These are phyloP conservation scores for Intellagama lesueurii DNA, from an alignment of 2,797 vertebrate species.

Conservation along the genomic window DNA sequence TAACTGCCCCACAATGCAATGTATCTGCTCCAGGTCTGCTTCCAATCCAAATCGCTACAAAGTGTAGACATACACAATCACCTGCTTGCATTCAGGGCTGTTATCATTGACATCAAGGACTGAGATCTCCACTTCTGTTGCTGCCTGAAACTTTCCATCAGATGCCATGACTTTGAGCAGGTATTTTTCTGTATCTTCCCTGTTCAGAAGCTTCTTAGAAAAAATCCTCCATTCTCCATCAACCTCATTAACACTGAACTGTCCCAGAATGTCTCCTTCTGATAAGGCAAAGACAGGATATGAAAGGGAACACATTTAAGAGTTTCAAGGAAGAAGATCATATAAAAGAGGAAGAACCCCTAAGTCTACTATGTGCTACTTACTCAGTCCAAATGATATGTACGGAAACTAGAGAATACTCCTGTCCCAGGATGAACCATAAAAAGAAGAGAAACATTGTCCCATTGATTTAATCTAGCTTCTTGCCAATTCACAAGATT, in stretches of 20 bases:
- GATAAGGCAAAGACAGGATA: conserved; percentile 24
- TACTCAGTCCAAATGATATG: background rate
- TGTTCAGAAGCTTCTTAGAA: conserved; percentile 88
- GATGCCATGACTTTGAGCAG: conserved; percentile 89
- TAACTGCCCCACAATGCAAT: background rate
- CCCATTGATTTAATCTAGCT: background rate
- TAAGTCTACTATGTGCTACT: background rate
- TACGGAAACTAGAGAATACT: conserved; percentile 13
- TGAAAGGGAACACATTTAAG: conserved; percentile 32
- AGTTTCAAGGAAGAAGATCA: background rate
- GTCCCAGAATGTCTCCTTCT: conserved; percentile 92
- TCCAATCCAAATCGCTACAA: background rate
- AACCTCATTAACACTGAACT: conserved; percentile 87
- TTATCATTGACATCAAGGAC: conserved; percentile 98
- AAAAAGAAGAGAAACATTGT: background rate
- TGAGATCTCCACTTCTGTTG: conserved; percentile 86
- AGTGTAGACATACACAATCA: conserved; percentile 59
- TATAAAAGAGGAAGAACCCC: accelerated
- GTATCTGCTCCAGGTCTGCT: background rate
- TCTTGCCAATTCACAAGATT: background rate
- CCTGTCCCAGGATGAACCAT: background rate
- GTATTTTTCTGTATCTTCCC: conserved; percentile 89
- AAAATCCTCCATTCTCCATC: conserved; percentile 90
- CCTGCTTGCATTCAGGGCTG: conserved; percentile 93
- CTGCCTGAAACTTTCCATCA: conserved; percentile 92